Evolutionary conservation across 2,113 vertebrate species (phyloP), one percentile per base, ranked within the genome.

Genomic region (Entelurus aequoreus): DNA sequence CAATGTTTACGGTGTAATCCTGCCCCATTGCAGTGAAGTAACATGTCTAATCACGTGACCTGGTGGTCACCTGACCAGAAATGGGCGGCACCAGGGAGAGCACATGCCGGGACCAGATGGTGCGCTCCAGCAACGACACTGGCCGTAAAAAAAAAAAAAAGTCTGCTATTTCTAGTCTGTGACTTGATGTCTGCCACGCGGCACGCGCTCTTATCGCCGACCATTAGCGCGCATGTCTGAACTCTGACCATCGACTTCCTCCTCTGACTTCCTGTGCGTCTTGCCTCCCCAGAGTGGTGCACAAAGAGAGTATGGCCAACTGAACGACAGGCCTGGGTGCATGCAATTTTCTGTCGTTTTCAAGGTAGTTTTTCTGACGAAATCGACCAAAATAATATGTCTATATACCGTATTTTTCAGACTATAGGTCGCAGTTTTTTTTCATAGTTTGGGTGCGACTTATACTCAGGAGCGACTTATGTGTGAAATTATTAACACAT

Each of bases 61-160:
- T 28, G 28, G 28, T 28, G 28, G 28, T 83, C 84, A 85, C 66
- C 60, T 84, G 83, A 87, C 82, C 84, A 84, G 80, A 85, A 86
- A 69, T 67, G 70, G 78, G 77, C 19, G 47, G 72, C 48, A 58
- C 74, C 16, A 62, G 72, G 12, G 36, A 56, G 21, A 83, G 71
- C 79, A 88, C 84, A 85, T 79, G 81, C 66, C 57, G 42, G 40
- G 63, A 37, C 69, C 82, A 83, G 72, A 86, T 82, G 79, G 72
- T 72, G 56, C 13, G 21, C 48, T 65, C 42, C 15, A 54, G 42
- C 65, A 54, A 66, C 74, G 72, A 63, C 54, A 48, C 36, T 68
- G 16, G 46, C 62, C 53, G 54, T 37, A 56, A 47, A 40, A 28
- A 28, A 28, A 28, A 28, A 28, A 28, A 28, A 55, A 70, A 48